Base-by-base conservation (phyloP, 2,888 invertebrate genomes). In the Oscheius myriophilus region DNA sequence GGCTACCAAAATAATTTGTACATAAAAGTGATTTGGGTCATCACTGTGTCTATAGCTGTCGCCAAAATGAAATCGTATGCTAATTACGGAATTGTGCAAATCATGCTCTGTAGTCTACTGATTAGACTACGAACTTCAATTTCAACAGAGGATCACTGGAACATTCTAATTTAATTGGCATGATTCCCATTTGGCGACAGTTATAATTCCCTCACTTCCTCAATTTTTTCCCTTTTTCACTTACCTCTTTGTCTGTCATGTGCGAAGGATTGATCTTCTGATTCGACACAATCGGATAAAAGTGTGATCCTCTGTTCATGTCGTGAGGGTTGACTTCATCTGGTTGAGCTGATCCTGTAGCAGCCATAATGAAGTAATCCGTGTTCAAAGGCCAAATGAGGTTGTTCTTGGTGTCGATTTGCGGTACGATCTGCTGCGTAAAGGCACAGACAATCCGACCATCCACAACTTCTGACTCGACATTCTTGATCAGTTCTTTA, bases 241-340 rank as follows among this genome's bases (percentile, higher is more conserved):
- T 79, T 52, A 78, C 78, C 43, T 81, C 45, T 6, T 43, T 41
- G 21, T 33, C 52, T 7, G 67, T 43, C 59, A 67, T 51, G 21
- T 67, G 68, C 11, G 74, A 51, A 12, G 84, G 84, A 65, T 82
- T 83, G 65, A 82, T 73, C n/a, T 73, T 75, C 23, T 78, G 67
- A 11, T 76, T 72, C 1, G 84, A 82, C 1, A 79, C 77, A 53
- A 84, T 77, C 14, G 84, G 84, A 67, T 79, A 84, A 54, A 79
- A 84, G 65, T 80, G 83, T 12, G 78, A 77, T 26, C 79, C 82
- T 16, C 71, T 73, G 57, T 78, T 82, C 55, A 82, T 76, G 67
- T 84, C 84, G 62, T 84, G 84, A 2, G 73, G 81, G 51, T 81
- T 82, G 14, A 84, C 78, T 72, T 83, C 83, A 72, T 83, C 83